A percentile compares a stretch with the other conserved stretches of the same genome.
phyloP scores from a whole-genome alignment of 1,140 invertebrate species.

The Rhagoletis pomonella region DNA sequence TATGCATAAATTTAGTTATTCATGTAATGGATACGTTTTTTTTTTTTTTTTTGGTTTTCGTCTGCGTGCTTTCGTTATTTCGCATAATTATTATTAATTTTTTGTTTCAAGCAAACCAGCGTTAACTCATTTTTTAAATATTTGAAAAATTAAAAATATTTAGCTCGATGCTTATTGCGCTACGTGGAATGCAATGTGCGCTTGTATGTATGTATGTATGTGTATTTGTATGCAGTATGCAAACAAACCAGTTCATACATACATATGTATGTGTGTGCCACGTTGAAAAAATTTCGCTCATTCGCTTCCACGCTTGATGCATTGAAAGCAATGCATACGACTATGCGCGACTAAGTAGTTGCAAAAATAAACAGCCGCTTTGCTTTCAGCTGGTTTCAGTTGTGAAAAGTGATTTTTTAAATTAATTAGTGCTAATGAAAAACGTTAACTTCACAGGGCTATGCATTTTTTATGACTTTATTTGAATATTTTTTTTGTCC shows the following conservation, averaged over 20 bases:
- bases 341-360: background rate
- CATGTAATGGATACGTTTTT: too few species aligned
- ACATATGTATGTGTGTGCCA: too few species aligned
- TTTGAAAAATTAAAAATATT: background rate
- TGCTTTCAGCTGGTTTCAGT: slow-evolving; percentile 8
- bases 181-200: too few species aligned
- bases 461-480: slow-evolving; percentile 36
- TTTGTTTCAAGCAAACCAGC: too few species aligned
- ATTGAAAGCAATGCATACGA: slow-evolving; percentile 19
- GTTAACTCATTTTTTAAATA: background rate
- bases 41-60: background rate
- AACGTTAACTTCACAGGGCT: slow-evolving; percentile 14
- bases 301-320: slow-evolving; percentile 44
- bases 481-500: slow-evolving; percentile 1
- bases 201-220: background rate
- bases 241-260: background rate
- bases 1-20: background rate
- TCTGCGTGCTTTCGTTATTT: too few species aligned
- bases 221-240: background rate
- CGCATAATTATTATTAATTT: too few species aligned
- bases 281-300: background rate
- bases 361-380: slow-evolving; percentile 35
- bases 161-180: background rate
- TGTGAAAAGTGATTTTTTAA: slow-evolving; percentile 49
- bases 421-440: slow-evolving; percentile 50